Evolutionary conservation across 2,797 vertebrate genomes (phyloP).

Genomic region (Brotula barbata): DNA sequence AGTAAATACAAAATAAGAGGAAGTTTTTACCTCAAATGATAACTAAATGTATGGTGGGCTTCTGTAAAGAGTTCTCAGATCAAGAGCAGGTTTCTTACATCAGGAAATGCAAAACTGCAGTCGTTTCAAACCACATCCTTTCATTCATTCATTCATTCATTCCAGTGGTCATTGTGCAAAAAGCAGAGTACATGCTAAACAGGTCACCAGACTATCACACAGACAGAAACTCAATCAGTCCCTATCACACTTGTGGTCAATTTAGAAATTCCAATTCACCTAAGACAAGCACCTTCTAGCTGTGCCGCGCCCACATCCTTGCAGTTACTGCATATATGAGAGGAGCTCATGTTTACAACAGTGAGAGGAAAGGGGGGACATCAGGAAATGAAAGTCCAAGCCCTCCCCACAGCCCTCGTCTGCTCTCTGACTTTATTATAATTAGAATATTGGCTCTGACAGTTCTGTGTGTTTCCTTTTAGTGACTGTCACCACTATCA

Average conservation of each 20-base stretch:
- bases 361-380: background rate
- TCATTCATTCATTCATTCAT: too few relatives aligned
- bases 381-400: slow-evolving; percentile 12
- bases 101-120: background rate
- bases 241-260: too few relatives aligned
- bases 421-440: background rate
- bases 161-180: too few relatives aligned
- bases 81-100: slow-evolving; percentile 2
- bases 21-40: background rate
- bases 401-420: slow-evolving; percentile 6
- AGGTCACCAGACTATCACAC: too few relatives aligned
- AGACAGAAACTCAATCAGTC: too few relatives aligned
- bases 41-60: background rate
- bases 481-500: too few relatives aligned
- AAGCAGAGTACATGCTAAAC: too few relatives aligned
- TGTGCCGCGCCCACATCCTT: too few relatives aligned
- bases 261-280: too few relatives aligned
- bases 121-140: too few relatives aligned
- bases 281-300: too few relatives aligned
- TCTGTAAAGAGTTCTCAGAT: background rate
- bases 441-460: too few relatives aligned
- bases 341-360: slow-evolving; percentile 17
- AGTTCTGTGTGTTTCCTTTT: background rate
- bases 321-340: background rate
- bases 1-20: background rate